These are phyloP conservation scores for Protobothrops mucrosquamatus DNA, from an alignment of 2,113 vertebrate genomes.

Conservation along the genomic window DNA sequence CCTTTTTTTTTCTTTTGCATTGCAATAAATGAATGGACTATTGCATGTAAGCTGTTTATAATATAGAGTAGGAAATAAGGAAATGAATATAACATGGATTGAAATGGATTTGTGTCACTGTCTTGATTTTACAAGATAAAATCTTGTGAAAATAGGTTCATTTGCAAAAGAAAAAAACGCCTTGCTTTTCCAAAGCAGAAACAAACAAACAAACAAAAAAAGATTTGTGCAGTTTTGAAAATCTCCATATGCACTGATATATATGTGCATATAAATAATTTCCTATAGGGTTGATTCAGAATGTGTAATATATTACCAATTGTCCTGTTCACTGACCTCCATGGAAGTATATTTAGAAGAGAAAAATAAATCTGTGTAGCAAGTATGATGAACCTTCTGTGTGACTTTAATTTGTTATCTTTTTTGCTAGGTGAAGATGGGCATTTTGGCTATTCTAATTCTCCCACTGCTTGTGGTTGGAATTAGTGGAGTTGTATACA, in stretches of 20 bases:
- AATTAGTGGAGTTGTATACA: constrained; percentile 85
- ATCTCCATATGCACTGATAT: not conserved
- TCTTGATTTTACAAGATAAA: not conserved
- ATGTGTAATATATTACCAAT: not conserved
- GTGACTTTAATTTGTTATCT: not conserved
- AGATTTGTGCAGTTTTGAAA: not conserved
- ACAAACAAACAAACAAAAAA: not conserved
- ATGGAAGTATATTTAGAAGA: not conserved
- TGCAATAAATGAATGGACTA: not conserved
- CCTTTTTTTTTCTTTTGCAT: not conserved
- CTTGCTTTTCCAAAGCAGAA: not conserved
- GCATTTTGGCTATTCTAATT: constrained; percentile 72
- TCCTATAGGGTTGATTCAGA: not conserved
- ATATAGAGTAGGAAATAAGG: not conserved
- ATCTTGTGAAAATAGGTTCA: not conserved
- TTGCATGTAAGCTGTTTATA: not conserved
- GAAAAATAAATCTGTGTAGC: not conserved
- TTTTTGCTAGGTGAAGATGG: constrained; percentile 75
- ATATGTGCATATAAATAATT: not conserved
- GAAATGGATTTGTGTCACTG: not conserved
- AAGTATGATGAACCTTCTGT: not conserved
- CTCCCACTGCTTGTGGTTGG: constrained; percentile 83
- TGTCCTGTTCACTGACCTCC: not conserved
- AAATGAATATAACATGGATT: not conserved
- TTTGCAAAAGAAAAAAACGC: not conserved